Base-by-base conservation (phyloP, 2,888 invertebrate genomes). In the Mellilla xanthometata region DNA sequence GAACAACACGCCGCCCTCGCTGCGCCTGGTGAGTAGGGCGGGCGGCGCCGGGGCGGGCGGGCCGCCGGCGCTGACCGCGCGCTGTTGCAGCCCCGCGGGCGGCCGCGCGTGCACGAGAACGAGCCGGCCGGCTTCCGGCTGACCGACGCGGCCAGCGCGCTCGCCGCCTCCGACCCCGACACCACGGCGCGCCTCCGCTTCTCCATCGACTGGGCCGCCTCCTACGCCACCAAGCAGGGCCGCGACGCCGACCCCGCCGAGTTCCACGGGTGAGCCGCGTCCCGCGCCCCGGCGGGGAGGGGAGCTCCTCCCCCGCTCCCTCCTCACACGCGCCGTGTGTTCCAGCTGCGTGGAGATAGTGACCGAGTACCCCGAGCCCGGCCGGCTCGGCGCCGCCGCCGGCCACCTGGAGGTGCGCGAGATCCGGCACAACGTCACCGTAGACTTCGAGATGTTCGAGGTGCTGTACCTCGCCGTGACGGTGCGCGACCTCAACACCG, bases 1-100 rank as follows among this genome's bases (percentile, higher is more conserved):
- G 29, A 95, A 95, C 73, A 95, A 95, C 68, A 93, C 93, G 41
- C 91, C 92, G 0, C 95, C 95, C 0, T 88, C 84, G 27, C 88
- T 95, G 8, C 73, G 82, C 46, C 72, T 93, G 86, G 93, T 93
- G 77, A 82, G 81, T 59, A n/a, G n/a, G n/a, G n/a, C n/a, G n/a
- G n/a, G n/a, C n/a, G n/a, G n/a, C n/a, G n/a, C n/a, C n/a, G n/a
- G n/a, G n/a, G n/a, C n/a, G n/a, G n/a, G n/a, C n/a, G n/a, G n/a
- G n/a, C n/a, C n/a, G n/a, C n/a, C n/a, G n/a, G 6, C 15, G 6
- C 15, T 19, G 15, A 19, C 15, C 15, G 15, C 15, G 15, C 15
- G 3, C 6, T 3, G 3, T 6, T 19, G 15, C 15, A 91, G 91
- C 91, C 91, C 2, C 75, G 83, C 11, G 63, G 66, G 30, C 81